Evolutionary conservation across 2,113 vertebrate species (phyloP).

Genomic region (Xenopus laevis): DNA sequence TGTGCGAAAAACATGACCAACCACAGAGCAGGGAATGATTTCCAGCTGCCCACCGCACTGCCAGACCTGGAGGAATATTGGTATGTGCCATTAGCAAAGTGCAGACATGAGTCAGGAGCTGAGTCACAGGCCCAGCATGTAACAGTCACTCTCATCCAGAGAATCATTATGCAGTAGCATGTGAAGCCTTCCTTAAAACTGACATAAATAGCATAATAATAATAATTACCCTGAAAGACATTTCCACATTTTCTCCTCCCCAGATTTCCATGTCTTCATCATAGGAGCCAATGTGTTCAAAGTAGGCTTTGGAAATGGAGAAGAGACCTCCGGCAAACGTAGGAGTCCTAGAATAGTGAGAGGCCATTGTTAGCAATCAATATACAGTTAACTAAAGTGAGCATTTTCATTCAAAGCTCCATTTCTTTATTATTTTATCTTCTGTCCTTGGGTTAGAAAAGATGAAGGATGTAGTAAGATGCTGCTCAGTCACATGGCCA

Average conservation of each 20-base stretch:
- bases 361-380: background rate
- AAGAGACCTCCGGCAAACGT: conserved; percentile 93
- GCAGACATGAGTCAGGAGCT: background rate
- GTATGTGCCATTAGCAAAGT: background rate
- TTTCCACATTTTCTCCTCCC: conserved; percentile 97
- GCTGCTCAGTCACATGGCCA: no score
- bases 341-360: conserved; percentile 71
- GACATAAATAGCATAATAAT: conserved; percentile 7
- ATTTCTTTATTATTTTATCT: no score
- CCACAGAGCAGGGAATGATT: conserved; percentile 91
- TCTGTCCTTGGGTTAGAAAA: no score
- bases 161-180: no score
- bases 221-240: conserved; percentile 88
- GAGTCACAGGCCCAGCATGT: fast-evolving
- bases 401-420: no score
- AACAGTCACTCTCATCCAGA: no score
- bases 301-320: conserved; percentile 87
- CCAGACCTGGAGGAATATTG: conserved; percentile 75
- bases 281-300: conserved; percentile 91
- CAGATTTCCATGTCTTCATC: conserved; percentile 98
- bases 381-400: conserved; percentile 17
- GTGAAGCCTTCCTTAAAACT: no score
- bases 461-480: no score
- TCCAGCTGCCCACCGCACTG: conserved; percentile 76
- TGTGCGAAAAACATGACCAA: conserved; percentile 92